phyloP scores from a whole-genome alignment of 1,140 invertebrate genomes.

The Polypedilum pembai region DNA sequence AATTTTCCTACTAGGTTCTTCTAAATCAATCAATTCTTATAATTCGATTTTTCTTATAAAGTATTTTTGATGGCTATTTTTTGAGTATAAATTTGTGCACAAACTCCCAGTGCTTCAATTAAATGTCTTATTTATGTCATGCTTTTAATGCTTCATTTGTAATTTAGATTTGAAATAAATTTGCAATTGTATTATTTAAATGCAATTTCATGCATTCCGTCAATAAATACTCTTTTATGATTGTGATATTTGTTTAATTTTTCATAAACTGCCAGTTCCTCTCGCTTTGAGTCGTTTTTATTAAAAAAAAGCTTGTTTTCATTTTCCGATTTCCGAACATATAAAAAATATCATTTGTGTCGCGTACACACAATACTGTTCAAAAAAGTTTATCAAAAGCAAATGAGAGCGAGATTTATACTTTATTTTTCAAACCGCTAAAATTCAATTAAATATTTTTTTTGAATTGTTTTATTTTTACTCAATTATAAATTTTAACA shows the following conservation, averaged over 20 bases:
- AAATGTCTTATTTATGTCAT: not conserved
- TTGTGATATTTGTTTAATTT: not conserved
- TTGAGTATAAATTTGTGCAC: too few species aligned
- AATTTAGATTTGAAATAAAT: constrained; percentile 8
- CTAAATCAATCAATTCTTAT: too few species aligned
- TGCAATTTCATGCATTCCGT: not conserved
- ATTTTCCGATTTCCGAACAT: not conserved
- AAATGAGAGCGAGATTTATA: not conserved
- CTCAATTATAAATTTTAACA: constrained; percentile 2
- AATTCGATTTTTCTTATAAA: too few species aligned
- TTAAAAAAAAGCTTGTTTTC: too few species aligned
- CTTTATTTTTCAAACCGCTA: constrained; percentile 1
- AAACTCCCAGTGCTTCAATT: not conserved
- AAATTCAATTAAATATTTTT: constrained; percentile 20
- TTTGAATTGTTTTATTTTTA: not conserved
- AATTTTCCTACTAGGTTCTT: too few species aligned
- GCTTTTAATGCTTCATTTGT: not conserved
- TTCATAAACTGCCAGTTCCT: not conserved
- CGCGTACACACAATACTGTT: not conserved
- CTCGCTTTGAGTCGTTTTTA: not conserved
- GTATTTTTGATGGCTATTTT: too few species aligned
- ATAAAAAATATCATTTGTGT: not conserved
- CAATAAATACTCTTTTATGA: constrained; percentile 2
- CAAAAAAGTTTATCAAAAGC: not conserved
- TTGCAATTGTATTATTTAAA: constrained; percentile 4